Base-by-base conservation (phyloP, 2,113 vertebrate genomes). In the Zosterops lateralis region DNA sequence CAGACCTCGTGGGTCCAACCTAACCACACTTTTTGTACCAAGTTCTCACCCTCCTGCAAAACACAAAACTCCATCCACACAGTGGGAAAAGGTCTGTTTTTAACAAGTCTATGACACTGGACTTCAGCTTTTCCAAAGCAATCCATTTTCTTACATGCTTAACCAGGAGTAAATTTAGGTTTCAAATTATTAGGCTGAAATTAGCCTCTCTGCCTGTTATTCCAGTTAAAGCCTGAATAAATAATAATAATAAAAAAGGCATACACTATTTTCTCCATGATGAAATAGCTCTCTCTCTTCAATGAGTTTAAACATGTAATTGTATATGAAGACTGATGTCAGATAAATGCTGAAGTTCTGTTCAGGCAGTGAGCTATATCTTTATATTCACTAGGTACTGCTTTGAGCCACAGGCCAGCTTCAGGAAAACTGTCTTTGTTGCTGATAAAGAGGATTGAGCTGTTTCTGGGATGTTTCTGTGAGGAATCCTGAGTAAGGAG, bases 101-200 rank as follows among this genome's bases (percentile, higher is more conserved):
- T 28, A 78, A 77, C 56, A 67, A 17, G 34, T 65, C 40, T 16
- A 1, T 40, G 56, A 31, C 7, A 12, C 0, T 25, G 29, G 45
- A 47, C 42, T 83, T 62, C 71, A 74, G 34, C 56, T 60, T 3
- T 51, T 83, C 56, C 60, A 90, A 80, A 61, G 28, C 16, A 77
- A 85, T 79, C 24, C 3, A 31, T 73, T 95, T 85, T 60, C 54
- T 71, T 40, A 74, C 29, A 60, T 0, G 0, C 25, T 74, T 47
- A 77, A 91, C 54, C 34, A 77, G 40, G 22, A 81, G 12, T 48
- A 89, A 76, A 92, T 47, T 53, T 40, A 81, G 38, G 45, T 67
- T 91, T 88, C 38, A 89, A 89, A 89, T 91, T 93, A 92, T 83
- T 66, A 53, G 18, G 32, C 18, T 70, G 66, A 81, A 90, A 93